Base-by-base conservation (phyloP, 2,797 vertebrate species). In the Sarcoramphus papa region DNA sequence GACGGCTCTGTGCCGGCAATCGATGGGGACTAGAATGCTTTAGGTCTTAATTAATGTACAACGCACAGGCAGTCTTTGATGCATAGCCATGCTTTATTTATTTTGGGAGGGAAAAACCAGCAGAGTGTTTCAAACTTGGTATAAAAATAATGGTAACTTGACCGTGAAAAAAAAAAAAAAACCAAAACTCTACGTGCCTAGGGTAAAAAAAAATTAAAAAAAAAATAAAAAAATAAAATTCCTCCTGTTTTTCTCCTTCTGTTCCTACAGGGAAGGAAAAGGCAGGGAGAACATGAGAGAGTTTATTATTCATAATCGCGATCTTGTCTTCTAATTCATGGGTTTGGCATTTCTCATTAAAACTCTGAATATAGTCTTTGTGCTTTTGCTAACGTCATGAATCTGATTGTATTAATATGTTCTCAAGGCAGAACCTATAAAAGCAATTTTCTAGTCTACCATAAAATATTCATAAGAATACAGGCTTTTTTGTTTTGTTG, bases 311-410 rank as follows among this genome's bases (percentile, higher is more conserved):
- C 79, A 91, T 77, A 89, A 87, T 62, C 25, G 53, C 22, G 30
- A 84, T 91, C 91, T 91, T 63, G 89, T 88, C 78, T 83, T 81
- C 76, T 77, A 90, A 91, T 86, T 97, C 94, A 33, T 86, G 62
- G 91, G 31, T 92, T 79, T 54, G 90, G 92, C 94, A 54, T 92
- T 95, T 94, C 93, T 94, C 83, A 41, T 62, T 53, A 43, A n/a
- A 70, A 48, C 74, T 54, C 80, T 98, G 97, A 98, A 98, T 98
- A 68, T 89, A 5, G 69, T 24, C 98, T 98, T 98, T 98, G 98
- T 98, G 96, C 93, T 90, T 74, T 51, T 17, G 65, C 97, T 96
- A 22, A 89, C 97, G 97, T 98, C 98, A 98, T 7, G 27, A 35
- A 85, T 80, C 90, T 33, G 87, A 92, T 94, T 93, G 97, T 97